phyloP scores from a whole-genome alignment of 2,113 vertebrate genomes.

The Crotalus tigris region DNA sequence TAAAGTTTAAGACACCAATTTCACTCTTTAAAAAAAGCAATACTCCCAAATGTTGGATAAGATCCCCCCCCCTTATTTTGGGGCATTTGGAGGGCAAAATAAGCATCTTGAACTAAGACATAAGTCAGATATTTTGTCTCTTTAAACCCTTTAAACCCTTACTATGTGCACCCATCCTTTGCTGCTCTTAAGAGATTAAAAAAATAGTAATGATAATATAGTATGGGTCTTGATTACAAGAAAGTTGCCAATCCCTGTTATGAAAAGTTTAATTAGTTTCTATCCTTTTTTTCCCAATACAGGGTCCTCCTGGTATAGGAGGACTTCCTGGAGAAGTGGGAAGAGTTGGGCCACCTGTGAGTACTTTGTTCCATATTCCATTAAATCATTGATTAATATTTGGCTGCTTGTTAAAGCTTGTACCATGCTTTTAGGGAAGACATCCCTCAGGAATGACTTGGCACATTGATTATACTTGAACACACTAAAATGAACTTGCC shows the following conservation, averaged over 20 bases:
- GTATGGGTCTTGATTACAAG: not conserved
- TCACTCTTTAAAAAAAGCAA: not conserved
- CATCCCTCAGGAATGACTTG: not conserved
- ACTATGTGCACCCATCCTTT: not conserved
- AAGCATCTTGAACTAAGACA: not conserved
- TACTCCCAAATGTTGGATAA: not conserved
- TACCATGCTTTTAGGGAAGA: not conserved
- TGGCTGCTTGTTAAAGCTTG: constrained; percentile 20
- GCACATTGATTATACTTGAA: not conserved
- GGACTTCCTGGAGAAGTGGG: constrained; percentile 90
- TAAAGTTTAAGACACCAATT: not conserved
- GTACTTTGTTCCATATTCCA: constrained; percentile 60
- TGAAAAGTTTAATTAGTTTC: not conserved
- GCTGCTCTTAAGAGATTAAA: not conserved
- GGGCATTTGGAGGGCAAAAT: not conserved
- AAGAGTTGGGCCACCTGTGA: constrained; percentile 82
- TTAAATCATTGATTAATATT: constrained; percentile 6
- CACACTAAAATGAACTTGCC: not conserved
- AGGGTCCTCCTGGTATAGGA: constrained; percentile 87
- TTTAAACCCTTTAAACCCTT: not conserved
- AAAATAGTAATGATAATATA: not conserved
- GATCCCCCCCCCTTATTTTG: not conserved
- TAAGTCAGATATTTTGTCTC: not conserved
- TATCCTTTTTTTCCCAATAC: not conserved
- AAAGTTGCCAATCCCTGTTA: not conserved